A percentile compares a stretch with the other conserved stretches of the same genome.
phyloP scores from a whole-genome alignment of 2,888 invertebrate genomes.

The Sarcophaga rosellei region DNA sequence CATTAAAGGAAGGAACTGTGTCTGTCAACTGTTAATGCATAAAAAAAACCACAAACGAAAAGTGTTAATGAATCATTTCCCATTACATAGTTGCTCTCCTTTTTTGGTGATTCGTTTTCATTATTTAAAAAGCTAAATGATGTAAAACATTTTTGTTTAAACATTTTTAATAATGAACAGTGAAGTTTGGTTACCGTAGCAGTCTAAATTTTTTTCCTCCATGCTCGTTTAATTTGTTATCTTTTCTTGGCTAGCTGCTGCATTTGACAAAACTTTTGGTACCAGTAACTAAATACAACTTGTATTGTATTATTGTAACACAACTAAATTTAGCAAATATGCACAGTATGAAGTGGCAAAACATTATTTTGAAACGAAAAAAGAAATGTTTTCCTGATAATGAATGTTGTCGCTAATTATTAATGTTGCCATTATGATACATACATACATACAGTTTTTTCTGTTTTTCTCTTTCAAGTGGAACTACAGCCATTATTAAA shows the following conservation, averaged over 20 bases:
- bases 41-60: neutral
- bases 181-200: neutral
- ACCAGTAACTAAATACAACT: no score
- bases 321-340: constrained; percentile 31
- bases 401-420: constrained; percentile 46
- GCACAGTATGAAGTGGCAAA: neutral
- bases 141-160: constrained; percentile 46
- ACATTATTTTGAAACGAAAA: no score
- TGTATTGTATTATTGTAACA: neutral
- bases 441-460: neutral
- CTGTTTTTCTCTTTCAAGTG: constrained; percentile 49
- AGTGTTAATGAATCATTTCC: constrained; percentile 18
- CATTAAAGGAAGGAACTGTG: no score
- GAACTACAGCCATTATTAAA: constrained; percentile 11
- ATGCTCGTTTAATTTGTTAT: neutral
- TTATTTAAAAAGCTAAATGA: constrained; percentile 62
- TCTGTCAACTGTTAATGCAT: no score
- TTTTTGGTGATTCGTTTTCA: constrained; percentile 40
- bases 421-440: constrained; percentile 41
- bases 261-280: neutral
- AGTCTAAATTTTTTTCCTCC: neutral
- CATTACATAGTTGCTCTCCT: neutral
- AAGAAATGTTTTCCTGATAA: neutral
- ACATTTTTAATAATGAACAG: constrained; percentile 14
- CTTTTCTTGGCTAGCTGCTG: neutral